Evolutionary conservation across 2,888 invertebrate species (phyloP).

Genomic region (Lithophane semibrunnea): DNA sequence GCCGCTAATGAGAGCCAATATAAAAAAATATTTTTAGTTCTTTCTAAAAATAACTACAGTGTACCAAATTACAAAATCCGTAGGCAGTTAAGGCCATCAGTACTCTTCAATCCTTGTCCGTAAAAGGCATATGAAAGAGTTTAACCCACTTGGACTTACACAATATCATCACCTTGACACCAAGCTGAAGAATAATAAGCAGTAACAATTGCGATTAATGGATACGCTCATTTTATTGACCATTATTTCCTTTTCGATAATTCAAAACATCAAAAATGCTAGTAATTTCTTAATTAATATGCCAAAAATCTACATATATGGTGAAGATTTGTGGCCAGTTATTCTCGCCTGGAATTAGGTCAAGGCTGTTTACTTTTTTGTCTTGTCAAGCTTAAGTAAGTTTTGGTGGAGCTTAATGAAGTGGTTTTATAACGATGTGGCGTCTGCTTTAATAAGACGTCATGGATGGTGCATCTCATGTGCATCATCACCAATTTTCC

Average conservation of each 20-base stretch:
- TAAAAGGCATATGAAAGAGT: slow-evolving; percentile 58
- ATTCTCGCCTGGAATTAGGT: slow-evolving; percentile 30
- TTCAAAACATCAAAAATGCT: slow-evolving; percentile 11
- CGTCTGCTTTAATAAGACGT: slow-evolving; percentile 15
- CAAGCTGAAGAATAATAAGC: slow-evolving; percentile 48
- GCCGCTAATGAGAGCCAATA: slow-evolving; percentile 8
- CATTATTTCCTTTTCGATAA: slow-evolving; percentile 32
- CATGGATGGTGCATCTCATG: slow-evolving; percentile 8
- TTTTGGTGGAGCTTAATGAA: slow-evolving; percentile 32
- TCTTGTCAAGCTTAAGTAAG: slow-evolving; percentile 30
- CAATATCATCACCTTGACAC: slow-evolving; percentile 62
- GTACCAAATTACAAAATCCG: slow-evolving; percentile 27
- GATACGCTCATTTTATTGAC: slow-evolving; percentile 30
- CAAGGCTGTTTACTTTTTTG: slow-evolving; percentile 39
- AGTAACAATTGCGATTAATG: slow-evolving; percentile 46
- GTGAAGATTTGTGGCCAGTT: slow-evolving; percentile 8
- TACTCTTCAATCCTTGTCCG: slow-evolving; percentile 42
- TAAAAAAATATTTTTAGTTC: background rate
- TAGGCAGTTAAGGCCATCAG: slow-evolving; percentile 37
- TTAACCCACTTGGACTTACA: slow-evolving; percentile 57
- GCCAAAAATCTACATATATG: slow-evolving; percentile 15
- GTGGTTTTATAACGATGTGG: slow-evolving; percentile 12
- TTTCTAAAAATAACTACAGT: slow-evolving; percentile 16
- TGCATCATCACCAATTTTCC: background rate
- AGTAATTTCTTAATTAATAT: slow-evolving; percentile 19